Conservation (phyloP, 2,113 vertebrate genomes). For the Labrus mixtus region DNA sequence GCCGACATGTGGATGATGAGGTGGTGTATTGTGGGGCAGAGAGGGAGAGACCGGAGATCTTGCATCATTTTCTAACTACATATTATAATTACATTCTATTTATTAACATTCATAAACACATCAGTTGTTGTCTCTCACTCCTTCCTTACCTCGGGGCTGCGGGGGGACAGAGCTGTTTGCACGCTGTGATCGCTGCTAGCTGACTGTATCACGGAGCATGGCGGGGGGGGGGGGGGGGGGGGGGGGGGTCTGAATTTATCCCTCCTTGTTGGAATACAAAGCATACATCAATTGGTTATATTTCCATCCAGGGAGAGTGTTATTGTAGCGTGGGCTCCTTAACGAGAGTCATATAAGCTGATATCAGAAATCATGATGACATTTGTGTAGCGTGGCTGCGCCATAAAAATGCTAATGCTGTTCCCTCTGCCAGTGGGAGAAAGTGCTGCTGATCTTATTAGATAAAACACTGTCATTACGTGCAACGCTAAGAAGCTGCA, state of each 20-base stretch:
- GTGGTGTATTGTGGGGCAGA: no score
- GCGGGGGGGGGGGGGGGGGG: not conserved
- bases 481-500: not conserved
- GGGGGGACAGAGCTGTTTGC: not conserved
- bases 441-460: slow-evolving; percentile 48
- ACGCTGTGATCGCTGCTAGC: not conserved
- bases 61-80: no score
- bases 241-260: slow-evolving; percentile 13
- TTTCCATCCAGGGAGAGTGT: slow-evolving; percentile 28
- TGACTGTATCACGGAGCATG: slow-evolving; percentile 4
- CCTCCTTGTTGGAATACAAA: slow-evolving; percentile 1
- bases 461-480: slow-evolving; percentile 50
- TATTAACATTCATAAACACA: no score
- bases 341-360: slow-evolving; percentile 54
- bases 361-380: slow-evolving; percentile 61
- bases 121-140: no score
- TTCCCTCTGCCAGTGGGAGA: slow-evolving; percentile 21
- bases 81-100: no score
- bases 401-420: slow-evolving; percentile 70
- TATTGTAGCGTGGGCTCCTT: slow-evolving; percentile 24
- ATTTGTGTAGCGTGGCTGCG: slow-evolving; percentile 40
- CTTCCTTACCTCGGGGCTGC: not conserved
- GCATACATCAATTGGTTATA: slow-evolving; percentile 39
- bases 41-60: no score
- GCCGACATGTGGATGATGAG: no score